Evolutionary conservation across 1,140 invertebrate species (phyloP).

Genomic region (Brachionus paranguensis): DNA sequence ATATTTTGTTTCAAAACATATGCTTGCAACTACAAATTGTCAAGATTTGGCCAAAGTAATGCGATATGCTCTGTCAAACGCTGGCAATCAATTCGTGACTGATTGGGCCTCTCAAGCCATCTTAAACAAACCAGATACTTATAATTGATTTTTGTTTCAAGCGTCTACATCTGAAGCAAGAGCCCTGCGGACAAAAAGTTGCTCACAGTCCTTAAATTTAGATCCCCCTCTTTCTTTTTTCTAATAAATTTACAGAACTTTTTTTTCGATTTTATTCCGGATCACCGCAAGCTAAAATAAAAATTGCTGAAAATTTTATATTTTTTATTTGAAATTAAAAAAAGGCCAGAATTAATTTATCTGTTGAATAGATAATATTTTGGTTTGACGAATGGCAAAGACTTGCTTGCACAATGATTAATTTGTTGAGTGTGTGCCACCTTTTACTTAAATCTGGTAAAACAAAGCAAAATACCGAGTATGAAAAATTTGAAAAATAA

Average conservation of each 20-base stretch:
- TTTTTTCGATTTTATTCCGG: background rate
- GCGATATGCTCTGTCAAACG: constrained; percentile 18
- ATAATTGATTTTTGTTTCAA: background rate
- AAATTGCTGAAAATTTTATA: background rate
- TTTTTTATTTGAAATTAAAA: background rate
- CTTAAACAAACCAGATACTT: background rate
- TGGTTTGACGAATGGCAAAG: background rate
- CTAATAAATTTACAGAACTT: background rate
- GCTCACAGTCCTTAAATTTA: background rate
- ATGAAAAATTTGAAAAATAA: background rate
- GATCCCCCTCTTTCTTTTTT: background rate
- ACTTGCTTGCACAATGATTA: background rate
- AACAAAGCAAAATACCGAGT: background rate
- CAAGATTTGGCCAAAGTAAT: background rate
- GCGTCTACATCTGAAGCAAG: background rate
- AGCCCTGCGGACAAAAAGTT: background rate
- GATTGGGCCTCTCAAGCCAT: background rate
- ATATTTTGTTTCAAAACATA: constrained; percentile 10
- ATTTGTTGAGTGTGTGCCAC: background rate
- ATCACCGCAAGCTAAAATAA: background rate
- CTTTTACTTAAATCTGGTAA: background rate
- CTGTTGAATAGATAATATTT: background rate
- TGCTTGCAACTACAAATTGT: constrained; percentile 11
- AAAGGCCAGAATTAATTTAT: no score
- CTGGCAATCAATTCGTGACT: background rate